phyloP scores from a whole-genome alignment of 2,797 vertebrate genomes.

The Accipiter badius region DNA sequence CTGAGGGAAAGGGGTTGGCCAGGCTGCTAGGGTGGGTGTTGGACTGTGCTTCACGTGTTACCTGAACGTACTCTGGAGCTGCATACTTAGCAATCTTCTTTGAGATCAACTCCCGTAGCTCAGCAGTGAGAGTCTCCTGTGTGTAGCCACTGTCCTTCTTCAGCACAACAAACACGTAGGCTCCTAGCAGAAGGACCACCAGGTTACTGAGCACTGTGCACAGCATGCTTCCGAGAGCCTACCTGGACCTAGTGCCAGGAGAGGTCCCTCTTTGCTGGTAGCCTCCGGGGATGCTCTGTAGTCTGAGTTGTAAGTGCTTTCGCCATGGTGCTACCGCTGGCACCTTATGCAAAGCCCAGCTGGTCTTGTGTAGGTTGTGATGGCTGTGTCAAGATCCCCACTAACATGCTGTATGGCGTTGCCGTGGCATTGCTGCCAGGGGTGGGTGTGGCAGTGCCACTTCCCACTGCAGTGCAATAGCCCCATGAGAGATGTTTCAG shows the following conservation, averaged over 20 bases:
- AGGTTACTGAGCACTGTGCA: neutral
- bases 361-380: neutral
- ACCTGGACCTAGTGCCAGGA: neutral
- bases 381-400: neutral
- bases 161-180: constrained; percentile 53
- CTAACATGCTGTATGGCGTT: neutral
- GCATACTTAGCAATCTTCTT: constrained; percentile 63
- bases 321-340: neutral
- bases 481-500: fast-evolving
- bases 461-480: neutral
- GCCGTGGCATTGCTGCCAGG: neutral
- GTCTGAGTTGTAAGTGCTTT: neutral
- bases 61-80: constrained; percentile 63
- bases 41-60: neutral
- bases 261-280: neutral
- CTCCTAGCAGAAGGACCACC: constrained; percentile 24
- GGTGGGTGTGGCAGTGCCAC: neutral
- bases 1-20: neutral
- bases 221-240: neutral
- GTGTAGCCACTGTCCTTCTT: constrained; percentile 41
- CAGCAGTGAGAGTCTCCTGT: neutral
- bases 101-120: constrained; percentile 55
- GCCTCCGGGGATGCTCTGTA: neutral
- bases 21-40: neutral
- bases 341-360: neutral